Conservation (phyloP, 2,797 vertebrate genomes). For the Psittacula echo region DNA sequence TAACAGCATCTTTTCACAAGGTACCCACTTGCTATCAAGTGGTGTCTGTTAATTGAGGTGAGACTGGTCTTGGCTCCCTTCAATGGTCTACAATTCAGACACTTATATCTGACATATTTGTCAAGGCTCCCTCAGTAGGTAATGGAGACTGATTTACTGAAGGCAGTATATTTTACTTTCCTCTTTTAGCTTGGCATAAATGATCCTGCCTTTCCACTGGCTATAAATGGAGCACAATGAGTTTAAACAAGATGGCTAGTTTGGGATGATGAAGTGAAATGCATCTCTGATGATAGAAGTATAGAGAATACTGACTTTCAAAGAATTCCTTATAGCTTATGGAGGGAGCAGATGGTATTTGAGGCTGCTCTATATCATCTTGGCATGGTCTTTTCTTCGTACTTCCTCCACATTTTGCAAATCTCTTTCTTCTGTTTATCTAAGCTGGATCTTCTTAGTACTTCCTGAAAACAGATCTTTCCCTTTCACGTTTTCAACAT, state of each 20-base stretch:
- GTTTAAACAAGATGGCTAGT: not conserved
- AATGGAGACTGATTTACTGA: not conserved
- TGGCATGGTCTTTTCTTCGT: not conserved
- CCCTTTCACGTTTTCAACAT: not conserved
- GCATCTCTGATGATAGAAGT: not conserved
- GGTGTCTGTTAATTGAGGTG: accelerated
- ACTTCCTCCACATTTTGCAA: not conserved
- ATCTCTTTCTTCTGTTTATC: not conserved
- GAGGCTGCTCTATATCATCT: not conserved
- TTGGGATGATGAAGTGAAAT: not conserved
- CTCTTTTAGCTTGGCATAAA: not conserved
- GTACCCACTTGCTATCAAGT: not conserved
- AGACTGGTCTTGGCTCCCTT: not conserved
- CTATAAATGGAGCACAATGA: not conserved
- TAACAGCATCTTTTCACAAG: not conserved
- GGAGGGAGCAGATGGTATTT: not conserved
- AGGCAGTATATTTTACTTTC: not conserved
- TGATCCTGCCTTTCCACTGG: not conserved
- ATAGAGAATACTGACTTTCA: not conserved
- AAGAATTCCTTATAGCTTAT: not conserved
- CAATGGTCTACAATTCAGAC: not conserved
- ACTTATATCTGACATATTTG: not conserved
- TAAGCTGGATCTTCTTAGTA: not conserved
- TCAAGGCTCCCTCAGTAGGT: not conserved
- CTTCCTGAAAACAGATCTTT: not conserved